Conservation (phyloP, 1,140 invertebrate genomes). For the Notospermus geniculatus region DNA sequence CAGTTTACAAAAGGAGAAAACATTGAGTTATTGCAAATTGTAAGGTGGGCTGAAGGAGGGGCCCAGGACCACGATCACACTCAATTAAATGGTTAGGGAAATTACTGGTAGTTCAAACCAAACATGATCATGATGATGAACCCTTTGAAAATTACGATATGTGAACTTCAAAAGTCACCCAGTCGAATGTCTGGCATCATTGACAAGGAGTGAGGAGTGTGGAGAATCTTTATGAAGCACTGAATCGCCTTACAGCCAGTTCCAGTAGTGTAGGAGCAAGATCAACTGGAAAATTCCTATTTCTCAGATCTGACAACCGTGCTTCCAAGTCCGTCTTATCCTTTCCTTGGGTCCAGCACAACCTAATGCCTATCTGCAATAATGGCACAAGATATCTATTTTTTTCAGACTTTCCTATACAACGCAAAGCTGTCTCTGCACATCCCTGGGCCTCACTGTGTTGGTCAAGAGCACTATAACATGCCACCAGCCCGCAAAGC, state of each 20-base stretch:
- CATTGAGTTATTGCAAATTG: too few relatives aligned
- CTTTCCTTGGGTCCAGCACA: constrained; percentile 64
- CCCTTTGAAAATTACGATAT: too few relatives aligned
- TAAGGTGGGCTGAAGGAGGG: too few relatives aligned
- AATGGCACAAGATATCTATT: constrained; percentile 69
- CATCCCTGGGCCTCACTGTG: constrained; percentile 65
- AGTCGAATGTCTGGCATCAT: too few relatives aligned
- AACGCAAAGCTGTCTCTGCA: constrained; percentile 66
- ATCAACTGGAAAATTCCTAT: constrained; percentile 33
- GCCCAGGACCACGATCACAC: too few relatives aligned
- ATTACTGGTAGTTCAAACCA: too few relatives aligned
- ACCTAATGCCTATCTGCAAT: constrained; percentile 65
- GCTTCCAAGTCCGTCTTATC: constrained; percentile 42
- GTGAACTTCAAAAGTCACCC: too few relatives aligned
- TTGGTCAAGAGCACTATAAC: constrained; percentile 59
- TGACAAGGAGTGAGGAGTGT: too few relatives aligned
- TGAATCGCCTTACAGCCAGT: constrained; percentile 7
- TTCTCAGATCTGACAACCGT: constrained; percentile 68
- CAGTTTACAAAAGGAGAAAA: too few relatives aligned
- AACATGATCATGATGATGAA: too few relatives aligned
- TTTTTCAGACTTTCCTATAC: constrained; percentile 61
- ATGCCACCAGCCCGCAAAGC: constrained; percentile 71
- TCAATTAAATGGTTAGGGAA: too few relatives aligned
- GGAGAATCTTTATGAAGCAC: constrained; percentile 3
- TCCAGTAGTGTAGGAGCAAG: constrained; percentile 12